Percentiles rank a stretch among this genome's conserved stretches.
These are phyloP conservation scores for Ceratitis capitata DNA, from an alignment of 1,140 invertebrate genomes.

Conservation along the genomic window DNA sequence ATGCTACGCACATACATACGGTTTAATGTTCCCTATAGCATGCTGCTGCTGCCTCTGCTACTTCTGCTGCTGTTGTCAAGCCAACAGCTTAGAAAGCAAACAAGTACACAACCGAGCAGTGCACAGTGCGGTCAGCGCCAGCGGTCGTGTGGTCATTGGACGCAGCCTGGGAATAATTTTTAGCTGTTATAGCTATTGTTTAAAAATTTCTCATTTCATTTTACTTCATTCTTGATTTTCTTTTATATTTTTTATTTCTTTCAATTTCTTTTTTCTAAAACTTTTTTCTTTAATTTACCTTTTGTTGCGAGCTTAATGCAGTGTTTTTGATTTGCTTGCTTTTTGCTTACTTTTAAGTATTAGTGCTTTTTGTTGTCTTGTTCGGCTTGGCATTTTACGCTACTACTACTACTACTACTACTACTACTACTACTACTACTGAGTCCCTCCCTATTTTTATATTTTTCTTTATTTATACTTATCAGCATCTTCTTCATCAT, in stretches of 20 bases:
- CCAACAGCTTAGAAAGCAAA: neutral
- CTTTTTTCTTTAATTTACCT: neutral
- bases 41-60: too few relatives aligned
- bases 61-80: neutral
- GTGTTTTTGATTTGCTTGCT: neutral
- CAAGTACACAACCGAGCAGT: too few relatives aligned
- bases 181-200: slow-evolving; percentile 15
- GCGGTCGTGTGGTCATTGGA: neutral
- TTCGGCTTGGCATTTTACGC: neutral
- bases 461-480: too few relatives aligned
- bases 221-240: neutral
- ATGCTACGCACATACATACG: neutral
- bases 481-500: too few relatives aligned
- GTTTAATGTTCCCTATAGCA: too few relatives aligned
- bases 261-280: neutral
- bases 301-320: neutral
- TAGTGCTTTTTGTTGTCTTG: neutral
- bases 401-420: neutral
- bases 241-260: neutral
- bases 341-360: neutral
- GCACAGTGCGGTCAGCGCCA: slow-evolving; percentile 25
- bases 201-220: neutral
- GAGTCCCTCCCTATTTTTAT: neutral
- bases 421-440: neutral
- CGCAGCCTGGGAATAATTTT: slow-evolving; percentile 17